Base-by-base conservation (phyloP, 2,113 vertebrate genomes). In the Hippocampus zosterae region DNA sequence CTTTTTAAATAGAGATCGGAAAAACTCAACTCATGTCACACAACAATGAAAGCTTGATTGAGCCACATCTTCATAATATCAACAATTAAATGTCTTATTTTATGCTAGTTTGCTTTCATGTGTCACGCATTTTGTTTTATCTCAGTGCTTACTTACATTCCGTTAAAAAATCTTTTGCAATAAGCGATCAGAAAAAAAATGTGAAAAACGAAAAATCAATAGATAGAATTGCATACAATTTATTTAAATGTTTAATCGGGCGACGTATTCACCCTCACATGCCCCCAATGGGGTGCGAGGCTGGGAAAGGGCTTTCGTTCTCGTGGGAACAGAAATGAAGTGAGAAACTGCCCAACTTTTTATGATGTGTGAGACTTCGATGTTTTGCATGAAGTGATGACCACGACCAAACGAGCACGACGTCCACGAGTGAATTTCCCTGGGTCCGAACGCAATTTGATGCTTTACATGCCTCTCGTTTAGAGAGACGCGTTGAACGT, bases 321-420 rank as follows among this genome's bases (percentile, higher is more conserved):
- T 82, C 83, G 82, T 90, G 89, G 86, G 86, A 91, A 91, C 78
- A 50, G 75, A 76, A 12, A 12, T 50, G 61, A 86, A 80, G 89
- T 90, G 89, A 88, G 81, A 87, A 87, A 79, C 27, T 18, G 75
- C 64, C 68, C 80, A 76, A 68, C 74, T 21, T 75, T 88, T 91
- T 89, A 87, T 80, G 82, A 84, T 0, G 87, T 91, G 88, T 77
- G 85, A 90, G 65, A 72, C 67, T 67, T 75, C 74, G n/a, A 37
- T 82, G 82, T 73, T 33, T 81, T 23, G 67, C 71, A 72, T 71
- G 21, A 73, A 74, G 83, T 80, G 83, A 55, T 19, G 46, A 70
- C 69, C 69, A 70, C 18, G 65, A 50, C 69, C 69, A 80, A 77
- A 80, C 7, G 75, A 77, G 18, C 19, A 52, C 68, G 3, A 60